phyloP scores from a whole-genome alignment of 2,888 invertebrate genomes.

The Sylvicola cinctus region DNA sequence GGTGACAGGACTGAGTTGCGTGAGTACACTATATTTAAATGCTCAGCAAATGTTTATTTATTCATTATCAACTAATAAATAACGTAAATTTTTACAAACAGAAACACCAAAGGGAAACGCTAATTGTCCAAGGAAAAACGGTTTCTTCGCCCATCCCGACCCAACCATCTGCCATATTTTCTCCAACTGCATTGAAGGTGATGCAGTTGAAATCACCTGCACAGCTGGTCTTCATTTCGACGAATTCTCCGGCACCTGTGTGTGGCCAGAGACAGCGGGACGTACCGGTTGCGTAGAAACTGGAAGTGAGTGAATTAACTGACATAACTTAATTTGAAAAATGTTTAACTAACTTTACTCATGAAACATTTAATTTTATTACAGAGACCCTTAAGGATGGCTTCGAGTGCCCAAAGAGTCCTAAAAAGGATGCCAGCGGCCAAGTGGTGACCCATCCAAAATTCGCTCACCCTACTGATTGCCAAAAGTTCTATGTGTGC shows the following conservation, averaged over 20 bases:
- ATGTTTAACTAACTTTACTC: not conserved
- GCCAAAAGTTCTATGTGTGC: constrained; percentile 83
- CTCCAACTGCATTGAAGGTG: constrained; percentile 78
- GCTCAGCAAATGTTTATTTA: not conserved
- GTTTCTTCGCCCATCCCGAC: constrained; percentile 81
- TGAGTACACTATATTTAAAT: constrained; percentile 32
- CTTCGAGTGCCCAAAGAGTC: constrained; percentile 62
- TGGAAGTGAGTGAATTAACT: constrained; percentile 27
- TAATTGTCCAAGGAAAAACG: constrained; percentile 66
- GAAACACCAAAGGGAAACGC: constrained; percentile 53
- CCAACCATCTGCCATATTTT: constrained; percentile 61
- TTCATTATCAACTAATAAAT: not conserved
- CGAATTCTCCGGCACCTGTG: constrained; percentile 73
- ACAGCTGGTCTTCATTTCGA: constrained; percentile 81
- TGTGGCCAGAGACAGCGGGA: constrained; percentile 67
- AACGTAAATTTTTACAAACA: constrained; percentile 19
- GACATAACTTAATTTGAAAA: not conserved
- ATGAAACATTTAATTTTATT: constrained; percentile 11
- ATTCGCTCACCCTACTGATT: constrained; percentile 68
- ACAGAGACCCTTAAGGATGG: constrained; percentile 61
- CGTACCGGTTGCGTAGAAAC: constrained; percentile 46
- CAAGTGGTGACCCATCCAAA: constrained; percentile 63
- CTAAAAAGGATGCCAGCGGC: constrained; percentile 40
- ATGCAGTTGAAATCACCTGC: constrained; percentile 56
- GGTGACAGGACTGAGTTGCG: constrained; percentile 72